Base-by-base conservation (phyloP, 2,113 vertebrate species). In the Triplophysa tibetana region DNA sequence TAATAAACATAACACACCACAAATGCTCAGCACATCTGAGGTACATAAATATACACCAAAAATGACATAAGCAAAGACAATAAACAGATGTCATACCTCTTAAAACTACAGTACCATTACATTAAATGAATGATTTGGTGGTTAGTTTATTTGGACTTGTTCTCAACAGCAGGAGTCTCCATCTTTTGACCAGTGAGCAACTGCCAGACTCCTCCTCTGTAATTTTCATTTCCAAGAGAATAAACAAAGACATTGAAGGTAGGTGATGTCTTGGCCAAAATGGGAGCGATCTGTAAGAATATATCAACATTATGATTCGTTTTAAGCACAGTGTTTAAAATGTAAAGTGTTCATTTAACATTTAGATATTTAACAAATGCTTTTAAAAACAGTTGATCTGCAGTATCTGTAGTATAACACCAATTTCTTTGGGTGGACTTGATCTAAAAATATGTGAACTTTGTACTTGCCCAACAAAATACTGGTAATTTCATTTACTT, bases 241-340 rank as follows among this genome's bases (percentile, higher is more conserved):
- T 99, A 99, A 67, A 96, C 84, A 84, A 98, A 94, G 41, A 94
- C 94, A 0, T 99, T 94, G 86, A 96, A 88, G 0, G 91, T 94
- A 50, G 97, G 97, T 43, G 91, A 93, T 0, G 91, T 92, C 89
- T 99, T 99, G 79, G 98, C 97, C 87, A 99, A 82, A 52, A 99
- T 88, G 2, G 97, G 96, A 21, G 96, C 96, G 16, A 98, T 93
- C 98, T 99, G 92, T 79, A 64, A 61, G 62, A 45, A 91, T 85
- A 52, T 16, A 48, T 26, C 17, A 62, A 65, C 11, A 65, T 52
- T 8, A 50, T 38, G 17, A 52, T 29, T 65, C 0, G 29, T 29
- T 41, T 26, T 50, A 52, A 26, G 14, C 9, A 52, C 16, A 45
- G n/a, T 38, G 21, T 62, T 62, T 14, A 62, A 62, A 38, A 38